Conservation (phyloP, 2,113 vertebrate species). For the Colaptes auratus region DNA sequence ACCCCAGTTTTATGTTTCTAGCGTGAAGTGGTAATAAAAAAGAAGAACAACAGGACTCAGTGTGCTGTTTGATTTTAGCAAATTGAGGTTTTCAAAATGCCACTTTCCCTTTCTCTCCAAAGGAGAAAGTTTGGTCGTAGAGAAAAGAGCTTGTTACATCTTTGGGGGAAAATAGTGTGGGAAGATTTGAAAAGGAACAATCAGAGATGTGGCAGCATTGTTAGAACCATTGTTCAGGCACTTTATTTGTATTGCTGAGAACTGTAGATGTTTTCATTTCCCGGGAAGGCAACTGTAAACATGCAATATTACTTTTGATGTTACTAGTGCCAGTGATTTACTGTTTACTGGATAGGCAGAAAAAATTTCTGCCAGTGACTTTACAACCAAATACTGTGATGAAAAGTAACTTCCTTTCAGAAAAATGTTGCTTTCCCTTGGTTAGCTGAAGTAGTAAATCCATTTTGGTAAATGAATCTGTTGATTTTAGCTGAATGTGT, state of each 20-base stretch:
- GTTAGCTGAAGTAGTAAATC: constrained; percentile 58
- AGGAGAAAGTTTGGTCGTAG: constrained; percentile 8
- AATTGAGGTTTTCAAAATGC: constrained; percentile 63
- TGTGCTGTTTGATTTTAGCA: constrained; percentile 33
- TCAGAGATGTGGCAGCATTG: background rate
- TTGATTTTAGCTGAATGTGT: constrained; percentile 52
- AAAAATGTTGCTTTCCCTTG: constrained; percentile 35
- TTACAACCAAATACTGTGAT: constrained; percentile 23
- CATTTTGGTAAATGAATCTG: constrained; percentile 33
- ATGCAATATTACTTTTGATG: constrained; percentile 35
- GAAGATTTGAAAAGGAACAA: constrained; percentile 42
- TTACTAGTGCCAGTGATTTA: constrained; percentile 30
- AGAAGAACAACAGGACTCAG: constrained; percentile 16
- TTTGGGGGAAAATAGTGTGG: constrained; percentile 19
- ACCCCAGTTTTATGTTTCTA: constrained; percentile 16
- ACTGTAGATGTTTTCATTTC: constrained; percentile 32
- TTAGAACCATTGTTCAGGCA: background rate
- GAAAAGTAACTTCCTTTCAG: constrained; percentile 46
- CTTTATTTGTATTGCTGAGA: constrained; percentile 2
- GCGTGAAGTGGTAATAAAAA: constrained; percentile 26
- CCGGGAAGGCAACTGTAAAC: constrained; percentile 28
- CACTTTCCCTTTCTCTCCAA: constrained; percentile 40
- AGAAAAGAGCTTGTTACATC: constrained; percentile 37
- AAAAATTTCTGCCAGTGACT: constrained; percentile 34
- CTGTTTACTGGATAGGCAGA: constrained; percentile 33